Base-by-base conservation (phyloP, 2,888 invertebrate genomes). In the Dichetophora obliterata region DNA sequence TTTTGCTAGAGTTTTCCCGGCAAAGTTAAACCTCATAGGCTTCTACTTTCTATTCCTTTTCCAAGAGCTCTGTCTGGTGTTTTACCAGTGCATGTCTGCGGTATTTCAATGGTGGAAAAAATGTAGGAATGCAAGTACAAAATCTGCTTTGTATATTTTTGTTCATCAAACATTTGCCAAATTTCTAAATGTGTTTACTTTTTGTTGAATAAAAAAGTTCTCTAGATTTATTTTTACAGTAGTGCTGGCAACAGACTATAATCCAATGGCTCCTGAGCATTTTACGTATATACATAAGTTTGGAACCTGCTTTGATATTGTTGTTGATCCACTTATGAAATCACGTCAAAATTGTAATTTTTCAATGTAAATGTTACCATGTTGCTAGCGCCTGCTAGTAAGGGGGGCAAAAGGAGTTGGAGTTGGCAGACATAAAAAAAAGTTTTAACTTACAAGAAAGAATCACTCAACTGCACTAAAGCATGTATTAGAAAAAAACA, bases 381-480 rank as follows among this genome's bases (percentile, higher is more conserved):
- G 2, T 1, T 11, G 3, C 5, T 43, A 3, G 43, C 16, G 1
- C 24, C 1, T 1, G 48, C 14, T 0, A 19, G 24, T 8, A 50
- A 24, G 3, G 50, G 1, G 2, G 19, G 3, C 0, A 65, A 65
- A 65, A 34, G n/a, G n/a, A 5, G 63, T 27, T 27, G 16, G 50
- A 16, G 68, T 11, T 16, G 4, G 68, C 22, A n/a, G 22, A 71
- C 50, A 74, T 54, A 66, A 61, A 74, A 74, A 54, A 34, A 66
- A 74, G 27, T 54, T 37, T 34, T 57, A 71, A 59, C 37, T 57
- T 59, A 24, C 37, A 59, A 11, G 43, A 52, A 74, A 66, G 57
- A 66, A 65, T 74, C 74, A 66, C 54, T 74, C 74, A 66, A 65
- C 50, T 66, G 66, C 34, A 66, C 66, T 57, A 68, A 61, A 48